Conservation (phyloP, 2,113 vertebrate genomes). For the Condylura cristata region DNA sequence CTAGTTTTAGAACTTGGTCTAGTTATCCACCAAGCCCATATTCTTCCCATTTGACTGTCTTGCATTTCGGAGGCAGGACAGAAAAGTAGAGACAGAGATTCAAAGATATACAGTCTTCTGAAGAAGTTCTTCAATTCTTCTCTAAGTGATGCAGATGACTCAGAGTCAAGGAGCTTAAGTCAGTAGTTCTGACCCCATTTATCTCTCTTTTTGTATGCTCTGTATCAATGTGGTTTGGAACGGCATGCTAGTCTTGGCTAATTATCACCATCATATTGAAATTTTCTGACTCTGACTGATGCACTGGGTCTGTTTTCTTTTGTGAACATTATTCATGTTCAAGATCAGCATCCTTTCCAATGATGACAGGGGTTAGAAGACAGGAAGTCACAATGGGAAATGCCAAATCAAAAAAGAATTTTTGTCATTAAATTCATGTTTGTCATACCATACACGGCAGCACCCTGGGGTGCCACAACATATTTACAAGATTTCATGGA, state of each 20-base stretch:
- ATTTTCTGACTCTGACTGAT: neutral
- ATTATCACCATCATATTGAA: neutral
- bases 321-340: neutral
- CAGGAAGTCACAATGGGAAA: neutral
- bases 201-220: neutral
- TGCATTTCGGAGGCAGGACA: neutral
- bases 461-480: neutral
- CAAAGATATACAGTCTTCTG: neutral
- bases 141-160: neutral
- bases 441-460: neutral
- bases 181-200: neutral
- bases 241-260: neutral
- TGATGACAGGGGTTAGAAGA: neutral
- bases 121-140: neutral
- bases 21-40: neutral
- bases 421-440: neutral
- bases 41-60: neutral
- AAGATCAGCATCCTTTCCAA: neutral
- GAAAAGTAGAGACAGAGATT: neutral
- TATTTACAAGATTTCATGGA: neutral
- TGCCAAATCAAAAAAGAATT: neutral
- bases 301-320: neutral
- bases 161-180: neutral
- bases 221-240: neutral
- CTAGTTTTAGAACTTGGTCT: neutral